These are phyloP conservation scores for Dipodomys stephensi DNA, from an alignment of 2,113 vertebrate genomes.

Conservation along the genomic window DNA sequence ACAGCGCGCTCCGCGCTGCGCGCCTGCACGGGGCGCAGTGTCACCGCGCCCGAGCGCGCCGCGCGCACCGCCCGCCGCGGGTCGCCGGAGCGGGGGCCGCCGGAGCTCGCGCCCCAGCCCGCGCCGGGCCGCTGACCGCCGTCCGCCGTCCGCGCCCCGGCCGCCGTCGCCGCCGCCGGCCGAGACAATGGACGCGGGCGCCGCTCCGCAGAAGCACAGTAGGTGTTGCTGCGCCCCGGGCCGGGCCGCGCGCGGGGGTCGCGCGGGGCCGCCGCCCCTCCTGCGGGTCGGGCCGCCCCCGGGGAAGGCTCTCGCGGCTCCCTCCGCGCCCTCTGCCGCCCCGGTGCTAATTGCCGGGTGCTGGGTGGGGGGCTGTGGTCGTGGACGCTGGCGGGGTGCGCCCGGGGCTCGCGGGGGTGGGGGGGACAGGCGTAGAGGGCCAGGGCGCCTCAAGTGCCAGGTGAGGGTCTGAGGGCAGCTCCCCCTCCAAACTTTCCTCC, in stretches of 20 bases:
- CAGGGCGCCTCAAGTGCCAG: background rate
- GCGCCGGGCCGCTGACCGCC: background rate
- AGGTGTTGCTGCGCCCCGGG: constrained; percentile 81
- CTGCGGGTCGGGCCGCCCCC: background rate
- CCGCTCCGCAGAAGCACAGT: constrained; percentile 88
- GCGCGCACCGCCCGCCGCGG: constrained; percentile 64
- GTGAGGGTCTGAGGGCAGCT: background rate
- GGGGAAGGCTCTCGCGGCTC: background rate
- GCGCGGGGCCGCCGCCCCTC: constrained; percentile 71
- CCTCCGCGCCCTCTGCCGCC: background rate
- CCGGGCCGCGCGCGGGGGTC: constrained; percentile 34
- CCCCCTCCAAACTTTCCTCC: constrained; percentile 54
- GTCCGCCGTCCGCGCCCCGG: background rate
- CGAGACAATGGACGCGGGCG: constrained; percentile 89
- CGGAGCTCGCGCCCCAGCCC: background rate
- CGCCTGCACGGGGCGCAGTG: constrained; percentile 77
- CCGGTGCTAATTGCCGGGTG: background rate
- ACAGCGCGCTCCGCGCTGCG: constrained; percentile 71
- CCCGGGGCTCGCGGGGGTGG: background rate
- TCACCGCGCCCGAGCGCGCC: constrained; percentile 60
- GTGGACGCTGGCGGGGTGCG: too few relatives aligned
- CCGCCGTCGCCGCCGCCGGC: background rate
- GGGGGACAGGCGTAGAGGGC: background rate
- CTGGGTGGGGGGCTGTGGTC: background rate
- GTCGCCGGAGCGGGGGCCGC: background rate